Evolutionary conservation across 1,140 invertebrate species (phyloP).

Genomic region (Samia ricini): DNA sequence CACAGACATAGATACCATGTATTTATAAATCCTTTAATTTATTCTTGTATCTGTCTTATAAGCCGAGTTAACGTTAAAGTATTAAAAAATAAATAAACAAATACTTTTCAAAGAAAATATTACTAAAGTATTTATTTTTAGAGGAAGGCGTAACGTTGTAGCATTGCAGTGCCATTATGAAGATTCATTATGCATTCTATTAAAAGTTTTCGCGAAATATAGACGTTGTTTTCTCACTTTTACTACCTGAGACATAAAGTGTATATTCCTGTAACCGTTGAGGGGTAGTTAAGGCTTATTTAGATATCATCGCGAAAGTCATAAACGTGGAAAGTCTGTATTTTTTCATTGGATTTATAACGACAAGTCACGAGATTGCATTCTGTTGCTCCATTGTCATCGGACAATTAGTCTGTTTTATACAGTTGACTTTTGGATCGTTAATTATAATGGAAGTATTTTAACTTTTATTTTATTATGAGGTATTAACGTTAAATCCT

Average conservation of each 20-base stretch:
- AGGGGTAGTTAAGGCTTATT: conserved; percentile 13
- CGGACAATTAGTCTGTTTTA: conserved; percentile 41
- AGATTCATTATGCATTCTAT: conserved; percentile 57
- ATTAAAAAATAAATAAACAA: too few relatives aligned
- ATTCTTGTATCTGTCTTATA: too few relatives aligned
- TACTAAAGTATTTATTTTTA: too few relatives aligned
- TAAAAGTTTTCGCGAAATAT: conserved; percentile 41
- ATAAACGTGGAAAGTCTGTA: conserved; percentile 62
- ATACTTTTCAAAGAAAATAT: too few relatives aligned
- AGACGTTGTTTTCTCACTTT: not conserved
- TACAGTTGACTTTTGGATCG: conserved; percentile 28
- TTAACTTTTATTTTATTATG: too few relatives aligned
- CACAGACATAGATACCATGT: too few relatives aligned
- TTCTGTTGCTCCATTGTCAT: conserved; percentile 57
- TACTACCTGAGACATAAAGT: conserved; percentile 14
- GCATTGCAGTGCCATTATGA: conserved; percentile 17
- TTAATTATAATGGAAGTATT: not conserved
- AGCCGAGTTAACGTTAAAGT: too few relatives aligned
- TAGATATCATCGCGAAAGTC: conserved; percentile 17
- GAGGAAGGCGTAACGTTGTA: not conserved
- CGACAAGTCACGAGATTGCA: conserved; percentile 65
- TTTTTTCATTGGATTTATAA: conserved; percentile 63
- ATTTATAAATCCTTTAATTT: too few relatives aligned
- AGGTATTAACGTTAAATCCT: too few relatives aligned
- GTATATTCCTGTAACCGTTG: conserved; percentile 11